Evolutionary conservation across 1,140 invertebrate genomes (phyloP), one percentile per base, ranked within the genome.

Genomic region (Bactericera cockerelli): DNA sequence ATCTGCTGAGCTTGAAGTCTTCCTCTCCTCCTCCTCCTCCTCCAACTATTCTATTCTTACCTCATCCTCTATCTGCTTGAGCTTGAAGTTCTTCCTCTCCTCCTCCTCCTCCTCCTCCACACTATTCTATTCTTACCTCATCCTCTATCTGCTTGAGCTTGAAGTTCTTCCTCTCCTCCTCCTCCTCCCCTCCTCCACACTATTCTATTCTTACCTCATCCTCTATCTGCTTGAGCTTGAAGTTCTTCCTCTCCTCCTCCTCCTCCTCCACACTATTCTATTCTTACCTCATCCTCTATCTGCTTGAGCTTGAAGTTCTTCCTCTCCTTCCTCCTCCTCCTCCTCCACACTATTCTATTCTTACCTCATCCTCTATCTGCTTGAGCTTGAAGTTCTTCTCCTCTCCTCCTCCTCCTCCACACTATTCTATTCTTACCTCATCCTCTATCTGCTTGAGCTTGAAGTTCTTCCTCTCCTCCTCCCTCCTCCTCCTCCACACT

Each of bases 11-110:
- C n/a, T n/a, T n/a, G n/a, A n/a, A n/a, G n/a, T n/a, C n/a, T n/a
- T n/a, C n/a, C n/a, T n/a, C n/a, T n/a, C n/a, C n/a, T n/a, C n/a
- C n/a, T n/a, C n/a, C n/a, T n/a, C n/a, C n/a, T n/a, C n/a, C n/a
- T n/a, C n/a, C n/a, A n/a, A n/a, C n/a, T n/a, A n/a, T n/a, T n/a
- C n/a, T n/a, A n/a, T n/a, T 31, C 28, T 31, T 65, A 72, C 73
- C 70, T 75, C 65, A 74, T 85, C 79, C 66, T 86, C 82, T 1
- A 79, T 67, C 69, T 93, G 86, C 65, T 75, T 74, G 54, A 72
- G 65, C 31, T 72, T 66, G 56, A 79, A 71, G 28, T 31, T 31
- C 28, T 31, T 31, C 28, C 28, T 31, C 28, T 31, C 28, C 3
- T 71, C 71, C 61, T 79, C 79, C 66, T 98, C n/a, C n/a, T n/a